Conservation (phyloP, 2,113 vertebrate species). For the Cyprinus carpio region DNA sequence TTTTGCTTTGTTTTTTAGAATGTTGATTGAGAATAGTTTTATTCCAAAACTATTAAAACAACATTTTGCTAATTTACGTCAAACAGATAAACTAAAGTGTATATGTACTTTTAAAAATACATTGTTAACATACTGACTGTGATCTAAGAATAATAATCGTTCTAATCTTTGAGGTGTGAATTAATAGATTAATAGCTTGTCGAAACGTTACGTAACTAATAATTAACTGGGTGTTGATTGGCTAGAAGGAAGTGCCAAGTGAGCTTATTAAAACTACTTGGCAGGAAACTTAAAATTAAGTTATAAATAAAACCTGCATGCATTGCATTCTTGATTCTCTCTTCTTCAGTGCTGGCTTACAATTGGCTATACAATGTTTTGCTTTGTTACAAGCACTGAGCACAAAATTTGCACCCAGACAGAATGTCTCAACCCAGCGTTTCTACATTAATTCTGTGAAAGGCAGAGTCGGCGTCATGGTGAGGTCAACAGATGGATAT, state of each 20-base stretch:
- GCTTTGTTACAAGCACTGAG: not conserved
- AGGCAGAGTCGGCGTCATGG: slow-evolving; percentile 10
- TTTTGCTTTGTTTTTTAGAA: too few species aligned
- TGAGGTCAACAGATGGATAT: not conserved
- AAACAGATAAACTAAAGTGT: too few species aligned
- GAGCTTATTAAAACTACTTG: not conserved
- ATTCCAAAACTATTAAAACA: too few species aligned
- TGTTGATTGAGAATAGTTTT: too few species aligned
- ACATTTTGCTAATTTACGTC: not conserved
- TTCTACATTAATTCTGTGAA: slow-evolving; percentile 45
- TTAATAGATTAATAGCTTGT: not conserved
- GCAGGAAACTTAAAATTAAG: not conserved
- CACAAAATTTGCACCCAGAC: not conserved
- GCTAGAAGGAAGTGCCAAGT: not conserved
- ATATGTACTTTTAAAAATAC: not conserved
- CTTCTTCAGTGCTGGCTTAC: not conserved
- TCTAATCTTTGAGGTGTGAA: not conserved
- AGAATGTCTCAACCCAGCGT: not conserved
- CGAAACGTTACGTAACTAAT: not conserved
- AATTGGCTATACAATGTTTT: not conserved
- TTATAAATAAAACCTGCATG: not conserved
- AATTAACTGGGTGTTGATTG: not conserved
- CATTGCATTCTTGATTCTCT: too few species aligned
- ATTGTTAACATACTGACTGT: not conserved
- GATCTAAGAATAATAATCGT: not conserved